phyloP scores from a whole-genome alignment of 2,113 vertebrate species.

The Muntiacus reevesi region DNA sequence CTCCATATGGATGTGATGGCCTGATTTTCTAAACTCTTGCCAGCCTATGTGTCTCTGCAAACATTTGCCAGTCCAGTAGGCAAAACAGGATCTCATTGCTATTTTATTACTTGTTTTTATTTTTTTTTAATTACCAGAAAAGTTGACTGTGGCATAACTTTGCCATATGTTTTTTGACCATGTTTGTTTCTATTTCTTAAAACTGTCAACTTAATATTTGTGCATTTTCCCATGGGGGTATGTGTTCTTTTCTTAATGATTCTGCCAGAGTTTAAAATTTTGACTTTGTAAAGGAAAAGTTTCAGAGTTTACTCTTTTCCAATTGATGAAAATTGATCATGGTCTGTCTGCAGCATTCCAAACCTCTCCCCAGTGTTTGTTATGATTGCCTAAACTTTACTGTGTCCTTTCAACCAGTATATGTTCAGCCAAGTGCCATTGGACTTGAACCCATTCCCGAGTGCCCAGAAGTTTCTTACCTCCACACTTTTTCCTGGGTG shows the following conservation, averaged over 20 bases:
- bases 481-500: not conserved
- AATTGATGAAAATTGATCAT: not conserved
- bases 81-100: not conserved
- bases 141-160: not conserved
- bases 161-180: not conserved
- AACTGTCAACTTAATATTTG: conserved; percentile 30
- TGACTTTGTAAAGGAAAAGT: conserved; percentile 30
- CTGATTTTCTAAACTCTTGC: not conserved
- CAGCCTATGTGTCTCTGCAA: not conserved
- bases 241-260: conserved; percentile 19
- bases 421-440: not conserved
- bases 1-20: not conserved
- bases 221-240: not conserved
- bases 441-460: not conserved
- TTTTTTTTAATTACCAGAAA: not conserved
- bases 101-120: conserved; percentile 1
- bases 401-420: not conserved
- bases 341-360: not conserved
- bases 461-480: not conserved
- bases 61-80: not conserved
- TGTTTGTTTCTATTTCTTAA: conserved; percentile 36
- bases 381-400: not conserved
- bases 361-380: not conserved
- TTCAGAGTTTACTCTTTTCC: not conserved
- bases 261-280: not conserved